Conservation (phyloP, 2,888 invertebrate genomes). For the Zaprionus obscuricornis region DNA sequence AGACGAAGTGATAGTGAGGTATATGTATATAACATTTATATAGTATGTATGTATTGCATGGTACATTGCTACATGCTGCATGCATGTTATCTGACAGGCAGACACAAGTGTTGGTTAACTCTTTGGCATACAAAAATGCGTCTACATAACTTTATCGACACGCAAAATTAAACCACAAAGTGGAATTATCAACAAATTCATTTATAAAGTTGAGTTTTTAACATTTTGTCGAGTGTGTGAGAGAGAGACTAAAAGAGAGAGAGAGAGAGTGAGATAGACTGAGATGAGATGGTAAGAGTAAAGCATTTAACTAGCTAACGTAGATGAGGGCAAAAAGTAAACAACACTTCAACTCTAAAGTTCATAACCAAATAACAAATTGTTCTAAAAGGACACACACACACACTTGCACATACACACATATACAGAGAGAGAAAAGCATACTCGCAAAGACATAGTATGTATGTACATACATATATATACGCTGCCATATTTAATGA, state of each 20-base stretch:
- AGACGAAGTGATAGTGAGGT: no score
- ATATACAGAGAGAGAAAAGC: not conserved
- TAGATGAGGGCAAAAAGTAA: constrained; percentile 32
- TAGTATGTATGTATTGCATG: no score
- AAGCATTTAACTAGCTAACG: constrained; percentile 15
- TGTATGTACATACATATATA: no score
- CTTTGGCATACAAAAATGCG: constrained; percentile 35
- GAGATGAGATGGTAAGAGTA: no score
- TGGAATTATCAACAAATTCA: constrained; percentile 69
- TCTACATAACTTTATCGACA: constrained; percentile 58
- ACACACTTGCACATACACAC: constrained; percentile 11
- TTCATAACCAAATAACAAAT: constrained; percentile 70
- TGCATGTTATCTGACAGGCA: constrained; percentile 1
- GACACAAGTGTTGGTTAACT: constrained; percentile 18
- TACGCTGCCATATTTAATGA: constrained; percentile 67
- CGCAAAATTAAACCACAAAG: constrained; percentile 66
- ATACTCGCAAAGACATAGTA: no score
- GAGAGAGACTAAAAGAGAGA: not conserved
- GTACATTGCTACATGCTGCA: constrained; percentile 15
- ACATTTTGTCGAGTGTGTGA: constrained; percentile 18
- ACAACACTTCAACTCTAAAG: constrained; percentile 61
- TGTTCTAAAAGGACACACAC: constrained; percentile 44
- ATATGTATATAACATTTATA: no score
- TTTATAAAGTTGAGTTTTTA: constrained; percentile 62
- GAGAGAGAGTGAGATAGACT: constrained; percentile 2